phyloP scores from a whole-genome alignment of 2,888 invertebrate species.

The Ferrisia virgata region DNA sequence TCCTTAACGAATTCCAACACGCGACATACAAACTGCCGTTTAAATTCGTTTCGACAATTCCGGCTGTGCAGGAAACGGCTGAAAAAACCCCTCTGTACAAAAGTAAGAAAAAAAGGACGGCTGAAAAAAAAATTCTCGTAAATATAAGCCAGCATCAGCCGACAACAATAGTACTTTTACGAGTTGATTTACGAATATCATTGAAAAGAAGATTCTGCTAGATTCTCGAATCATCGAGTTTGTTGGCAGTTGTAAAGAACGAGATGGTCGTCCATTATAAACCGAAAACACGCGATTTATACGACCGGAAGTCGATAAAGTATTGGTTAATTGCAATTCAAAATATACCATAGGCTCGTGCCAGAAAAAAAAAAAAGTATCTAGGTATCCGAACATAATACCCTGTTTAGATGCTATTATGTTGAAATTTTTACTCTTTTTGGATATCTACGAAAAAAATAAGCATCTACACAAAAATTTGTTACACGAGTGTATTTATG shows the following conservation, averaged over 20 bases:
- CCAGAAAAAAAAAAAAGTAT: background rate
- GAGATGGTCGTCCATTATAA: background rate
- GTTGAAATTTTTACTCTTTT: too few species aligned
- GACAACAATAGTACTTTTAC: background rate
- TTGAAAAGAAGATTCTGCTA: background rate
- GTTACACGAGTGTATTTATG: background rate
- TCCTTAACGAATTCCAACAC: background rate
- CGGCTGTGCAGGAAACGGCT: background rate
- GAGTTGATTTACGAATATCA: background rate
- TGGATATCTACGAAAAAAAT: too few species aligned
- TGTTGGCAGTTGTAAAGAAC: background rate
- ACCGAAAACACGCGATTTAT: background rate
- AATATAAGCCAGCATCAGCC: background rate
- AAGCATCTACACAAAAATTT: too few species aligned
- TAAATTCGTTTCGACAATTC: background rate
- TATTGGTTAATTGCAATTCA: background rate
- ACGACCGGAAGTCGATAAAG: background rate
- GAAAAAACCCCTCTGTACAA: background rate
- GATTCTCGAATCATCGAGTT: background rate
- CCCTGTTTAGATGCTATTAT: too few species aligned
- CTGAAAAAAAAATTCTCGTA: background rate
- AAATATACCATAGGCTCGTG: background rate
- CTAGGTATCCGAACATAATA: too few species aligned
- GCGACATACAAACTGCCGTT: background rate
- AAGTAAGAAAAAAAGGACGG: background rate